A percentile compares a stretch with the other conserved stretches of the same genome.
phyloP scores from a whole-genome alignment of 2,888 invertebrate species.

The Heliconius charithonia region DNA sequence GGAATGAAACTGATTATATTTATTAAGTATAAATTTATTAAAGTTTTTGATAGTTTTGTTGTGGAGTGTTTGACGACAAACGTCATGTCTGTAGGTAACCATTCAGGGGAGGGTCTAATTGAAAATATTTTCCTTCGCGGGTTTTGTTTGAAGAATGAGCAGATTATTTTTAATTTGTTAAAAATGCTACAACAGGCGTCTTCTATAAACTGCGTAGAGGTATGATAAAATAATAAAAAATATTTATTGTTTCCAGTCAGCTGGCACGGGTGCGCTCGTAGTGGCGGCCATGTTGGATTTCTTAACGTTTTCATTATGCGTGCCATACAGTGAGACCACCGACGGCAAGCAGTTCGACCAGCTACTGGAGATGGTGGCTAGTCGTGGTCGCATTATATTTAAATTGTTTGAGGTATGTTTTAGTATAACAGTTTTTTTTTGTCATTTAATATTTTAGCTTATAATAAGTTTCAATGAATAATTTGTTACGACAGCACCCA shows the following conservation, averaged over 20 bases:
- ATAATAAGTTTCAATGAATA: too few species aligned
- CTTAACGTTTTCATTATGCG: conserved; percentile 98
- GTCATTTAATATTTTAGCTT: too few species aligned
- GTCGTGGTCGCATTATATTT: conserved; percentile 94
- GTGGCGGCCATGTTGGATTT: conserved; percentile 99
- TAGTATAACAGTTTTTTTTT: background rate
- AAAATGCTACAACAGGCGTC: too few species aligned
- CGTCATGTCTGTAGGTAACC: too few species aligned
- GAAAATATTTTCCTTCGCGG: too few species aligned
- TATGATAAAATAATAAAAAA: background rate
- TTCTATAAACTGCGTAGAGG: background rate
- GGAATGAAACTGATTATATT: too few species aligned
- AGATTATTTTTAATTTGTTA: too few species aligned
- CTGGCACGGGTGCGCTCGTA: conserved; percentile 97
- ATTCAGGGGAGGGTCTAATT: too few species aligned
- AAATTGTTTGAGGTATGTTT: conserved; percentile 91
- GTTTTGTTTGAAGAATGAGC: too few species aligned
- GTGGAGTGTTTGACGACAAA: background rate
- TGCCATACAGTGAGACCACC: conserved; percentile 99
- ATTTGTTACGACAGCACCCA: conserved; percentile 87
- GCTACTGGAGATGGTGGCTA: conserved; percentile 96
- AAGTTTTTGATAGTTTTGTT: background rate
- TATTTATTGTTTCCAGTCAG: conserved; percentile 83
- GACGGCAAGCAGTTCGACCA: conserved; percentile 98
- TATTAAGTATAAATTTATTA: background rate